Conservation (phyloP, 2,797 vertebrate species). For the Naso thynnoides region DNA sequence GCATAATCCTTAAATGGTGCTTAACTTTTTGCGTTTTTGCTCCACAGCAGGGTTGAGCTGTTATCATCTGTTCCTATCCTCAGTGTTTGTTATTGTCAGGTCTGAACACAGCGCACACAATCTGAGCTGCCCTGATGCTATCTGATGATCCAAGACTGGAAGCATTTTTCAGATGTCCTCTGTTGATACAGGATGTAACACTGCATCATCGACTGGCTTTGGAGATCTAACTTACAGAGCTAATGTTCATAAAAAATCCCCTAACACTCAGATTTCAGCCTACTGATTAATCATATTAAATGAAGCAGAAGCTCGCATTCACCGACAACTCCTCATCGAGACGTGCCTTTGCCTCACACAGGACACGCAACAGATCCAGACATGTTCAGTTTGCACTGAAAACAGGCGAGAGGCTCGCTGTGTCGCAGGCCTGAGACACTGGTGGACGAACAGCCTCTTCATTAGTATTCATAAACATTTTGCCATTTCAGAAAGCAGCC, state of each 20-base stretch:
- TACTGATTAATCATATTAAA: conserved; percentile 8
- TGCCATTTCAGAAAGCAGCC: conserved; percentile 39
- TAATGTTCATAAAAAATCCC: neutral
- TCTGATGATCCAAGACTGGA: conserved; percentile 62
- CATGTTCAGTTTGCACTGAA: conserved; percentile 43
- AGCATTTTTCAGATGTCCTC: conserved; percentile 53
- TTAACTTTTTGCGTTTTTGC: conserved; percentile 18
- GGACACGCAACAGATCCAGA: conserved; percentile 35
- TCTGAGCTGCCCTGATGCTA: conserved; percentile 38
- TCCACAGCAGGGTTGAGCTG: conserved; percentile 5
- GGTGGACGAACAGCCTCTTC: conserved; percentile 36
- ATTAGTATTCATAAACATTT: conserved; percentile 67
- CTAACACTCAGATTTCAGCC: conserved; percentile 10
- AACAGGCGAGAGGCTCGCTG: conserved; percentile 16
- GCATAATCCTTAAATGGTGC: neutral
- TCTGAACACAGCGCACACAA: conserved; percentile 42
- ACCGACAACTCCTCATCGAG: conserved; percentile 4
- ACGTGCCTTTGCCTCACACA: neutral
- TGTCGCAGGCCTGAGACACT: conserved; percentile 25
- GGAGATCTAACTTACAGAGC: conserved; percentile 13
- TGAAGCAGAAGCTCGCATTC: neutral
- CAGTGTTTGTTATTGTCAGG: conserved; percentile 56
- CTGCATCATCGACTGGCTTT: neutral
- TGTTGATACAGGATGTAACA: conserved; percentile 31
- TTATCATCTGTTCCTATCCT: conserved; percentile 32